Conservation (phyloP, 2,888 invertebrate genomes). For the Ophion obscuratus region DNA sequence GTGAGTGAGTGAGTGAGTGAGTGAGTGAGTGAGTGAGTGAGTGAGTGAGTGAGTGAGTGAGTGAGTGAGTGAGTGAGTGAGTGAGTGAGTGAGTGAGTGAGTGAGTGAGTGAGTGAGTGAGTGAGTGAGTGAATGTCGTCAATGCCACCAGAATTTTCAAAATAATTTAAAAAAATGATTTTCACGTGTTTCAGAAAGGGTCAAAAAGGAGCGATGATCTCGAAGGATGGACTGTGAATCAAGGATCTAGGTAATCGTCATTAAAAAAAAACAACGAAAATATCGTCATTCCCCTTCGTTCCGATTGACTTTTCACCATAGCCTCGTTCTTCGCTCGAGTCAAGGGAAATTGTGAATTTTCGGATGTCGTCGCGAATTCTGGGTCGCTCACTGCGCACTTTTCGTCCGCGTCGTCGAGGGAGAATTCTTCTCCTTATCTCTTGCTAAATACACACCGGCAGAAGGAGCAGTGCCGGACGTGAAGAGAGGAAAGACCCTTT, state of each 20-base stretch:
- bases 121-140: background rate
- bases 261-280: background rate
- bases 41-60: background rate
- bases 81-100: too few species aligned
- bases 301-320: background rate
- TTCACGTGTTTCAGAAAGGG: conserved; percentile 55
- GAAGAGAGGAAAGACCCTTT: too few species aligned
- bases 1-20: background rate
- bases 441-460: too few species aligned
- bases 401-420: too few species aligned
- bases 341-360: too few species aligned
- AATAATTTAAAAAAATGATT: conserved; percentile 24
- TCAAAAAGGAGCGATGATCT: conserved; percentile 65
- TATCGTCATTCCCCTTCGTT: background rate
- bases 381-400: too few species aligned
- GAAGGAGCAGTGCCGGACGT: too few species aligned
- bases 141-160: background rate
- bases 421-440: too few species aligned
- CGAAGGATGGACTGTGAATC: conserved; percentile 75
- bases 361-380: too few species aligned
- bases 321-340: too few species aligned
- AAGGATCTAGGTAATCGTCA: conserved; percentile 73
- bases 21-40: background rate
- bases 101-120: background rate
- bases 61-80: background rate